These are phyloP conservation scores for Drosophila paranaensis DNA, from an alignment of 2,888 invertebrate genomes.

Conservation along the genomic window DNA sequence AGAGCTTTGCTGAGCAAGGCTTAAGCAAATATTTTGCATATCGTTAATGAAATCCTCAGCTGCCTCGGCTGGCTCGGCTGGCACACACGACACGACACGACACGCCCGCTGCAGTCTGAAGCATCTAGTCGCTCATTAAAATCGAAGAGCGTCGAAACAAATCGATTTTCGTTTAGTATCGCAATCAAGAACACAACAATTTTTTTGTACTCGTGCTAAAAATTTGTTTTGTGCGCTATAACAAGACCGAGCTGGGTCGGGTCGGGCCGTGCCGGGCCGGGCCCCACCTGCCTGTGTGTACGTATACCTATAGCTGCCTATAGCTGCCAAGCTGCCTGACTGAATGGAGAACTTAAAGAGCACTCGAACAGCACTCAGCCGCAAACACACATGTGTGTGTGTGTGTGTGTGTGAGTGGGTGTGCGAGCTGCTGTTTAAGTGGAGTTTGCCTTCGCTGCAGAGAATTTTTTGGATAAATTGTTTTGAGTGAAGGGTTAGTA, in stretches of 20 bases:
- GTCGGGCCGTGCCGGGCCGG: background rate
- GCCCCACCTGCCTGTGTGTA: background rate
- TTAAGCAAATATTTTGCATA: conserved; percentile 42
- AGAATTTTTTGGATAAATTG: conserved; percentile 49
- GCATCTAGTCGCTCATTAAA: conserved; percentile 67
- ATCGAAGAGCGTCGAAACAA: conserved; percentile 63
- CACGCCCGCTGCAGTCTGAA: conserved; percentile 25
- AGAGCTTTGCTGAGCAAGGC: conserved; percentile 1
- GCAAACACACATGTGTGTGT: conserved; percentile 46
- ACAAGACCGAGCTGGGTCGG: conserved; percentile 54
- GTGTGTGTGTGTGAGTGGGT: conserved; percentile 58
- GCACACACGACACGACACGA: background rate
- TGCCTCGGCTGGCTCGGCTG: background rate
- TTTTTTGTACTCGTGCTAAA: conserved; percentile 74
- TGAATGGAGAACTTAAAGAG: conserved; percentile 79
- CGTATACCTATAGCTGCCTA: conserved; percentile 12
- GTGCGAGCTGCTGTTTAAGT: conserved; percentile 65
- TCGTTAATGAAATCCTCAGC: conserved; percentile 65
- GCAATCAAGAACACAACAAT: conserved; percentile 74
- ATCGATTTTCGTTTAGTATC: conserved; percentile 80
- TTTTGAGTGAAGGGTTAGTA: conserved; percentile 37
- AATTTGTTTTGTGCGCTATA: conserved; percentile 77
- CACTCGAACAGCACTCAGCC: conserved; percentile 78
- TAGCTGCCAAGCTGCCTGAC: conserved; percentile 17
- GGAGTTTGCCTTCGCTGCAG: conserved; percentile 65